Evolutionary conservation across 1,140 invertebrate species (phyloP).

Genomic region (Orchesella cincta): DNA sequence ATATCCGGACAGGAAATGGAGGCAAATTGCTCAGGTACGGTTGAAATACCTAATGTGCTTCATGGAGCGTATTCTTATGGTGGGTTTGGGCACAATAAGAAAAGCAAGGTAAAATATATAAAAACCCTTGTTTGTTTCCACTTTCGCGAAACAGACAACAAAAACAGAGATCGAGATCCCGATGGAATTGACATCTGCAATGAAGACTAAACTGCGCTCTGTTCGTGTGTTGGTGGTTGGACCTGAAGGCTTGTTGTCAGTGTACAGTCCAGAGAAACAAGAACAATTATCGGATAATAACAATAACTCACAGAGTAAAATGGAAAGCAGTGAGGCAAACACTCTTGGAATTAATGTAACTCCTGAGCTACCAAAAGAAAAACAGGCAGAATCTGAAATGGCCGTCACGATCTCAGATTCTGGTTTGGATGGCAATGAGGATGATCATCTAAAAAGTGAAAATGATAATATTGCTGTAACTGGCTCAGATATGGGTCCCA

Average conservation of each 20-base stretch:
- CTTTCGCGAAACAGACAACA: conserved; percentile 3
- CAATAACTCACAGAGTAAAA: neutral
- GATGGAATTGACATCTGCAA: neutral
- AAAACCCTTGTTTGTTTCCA: neutral
- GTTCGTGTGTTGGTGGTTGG: conserved; percentile 6
- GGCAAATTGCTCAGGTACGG: conserved; percentile 60
- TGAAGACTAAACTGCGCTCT: neutral
- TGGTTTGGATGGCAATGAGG: too few species aligned
- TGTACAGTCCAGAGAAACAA: conserved; percentile 17
- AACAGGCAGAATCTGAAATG: too few species aligned
- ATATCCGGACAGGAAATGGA: conserved; percentile 61
- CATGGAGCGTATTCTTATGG: neutral
- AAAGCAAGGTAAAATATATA: too few species aligned
- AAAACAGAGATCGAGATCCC: neutral
- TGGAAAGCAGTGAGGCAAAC: too few species aligned
- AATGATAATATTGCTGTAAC: too few species aligned
- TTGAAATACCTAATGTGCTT: too few species aligned
- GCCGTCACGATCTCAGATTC: too few species aligned
- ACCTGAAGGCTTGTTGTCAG: neutral
- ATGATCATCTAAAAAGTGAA: too few species aligned
- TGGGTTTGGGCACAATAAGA: too few species aligned
- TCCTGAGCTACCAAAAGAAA: too few species aligned
- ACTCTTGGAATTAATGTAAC: too few species aligned
- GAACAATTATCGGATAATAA: neutral
- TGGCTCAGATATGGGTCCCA: too few species aligned